These are phyloP conservation scores for Macrocentrus cingulum DNA, from an alignment of 1,140 invertebrate species.

Conservation along the genomic window DNA sequence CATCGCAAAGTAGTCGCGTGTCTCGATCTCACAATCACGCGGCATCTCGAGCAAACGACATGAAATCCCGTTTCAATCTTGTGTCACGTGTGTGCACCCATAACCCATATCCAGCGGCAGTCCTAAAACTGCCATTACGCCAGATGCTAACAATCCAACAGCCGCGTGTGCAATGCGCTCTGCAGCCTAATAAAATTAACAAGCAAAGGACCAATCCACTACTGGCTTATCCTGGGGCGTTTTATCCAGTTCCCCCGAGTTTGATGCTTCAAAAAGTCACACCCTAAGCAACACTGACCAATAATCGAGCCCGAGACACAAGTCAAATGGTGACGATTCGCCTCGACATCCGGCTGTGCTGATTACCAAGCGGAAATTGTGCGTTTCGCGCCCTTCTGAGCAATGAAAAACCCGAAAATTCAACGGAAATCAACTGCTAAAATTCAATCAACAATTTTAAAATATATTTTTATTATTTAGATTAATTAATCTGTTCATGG, in stretches of 20 bases:
- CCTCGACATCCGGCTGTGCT: conserved; percentile 43
- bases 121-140: too few species aligned
- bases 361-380: conserved; percentile 50
- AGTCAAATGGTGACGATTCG: conserved; percentile 42
- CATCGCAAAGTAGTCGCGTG: background rate
- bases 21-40: too few species aligned
- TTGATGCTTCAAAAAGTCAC: conserved; percentile 46
- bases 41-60: conserved; percentile 22
- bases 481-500: too few species aligned
- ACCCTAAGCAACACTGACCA: conserved; percentile 39
- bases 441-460: too few species aligned
- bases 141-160: too few species aligned
- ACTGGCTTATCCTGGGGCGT: background rate
- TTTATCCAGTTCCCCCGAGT: too few species aligned
- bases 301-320: conserved; percentile 39
- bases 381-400: conserved; percentile 28
- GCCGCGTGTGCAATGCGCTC: too few species aligned
- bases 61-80: conserved; percentile 27
- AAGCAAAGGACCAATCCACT: background rate
- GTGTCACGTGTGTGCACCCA: conserved; percentile 16
- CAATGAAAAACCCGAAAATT: background rate
- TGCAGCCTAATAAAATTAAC: background rate
- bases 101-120: too few species aligned
- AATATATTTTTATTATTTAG: too few species aligned
- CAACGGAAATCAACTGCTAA: conserved; percentile 9